These are phyloP conservation scores for Chaetops frenatus DNA, from an alignment of 2,113 vertebrate genomes.

Conservation along the genomic window DNA sequence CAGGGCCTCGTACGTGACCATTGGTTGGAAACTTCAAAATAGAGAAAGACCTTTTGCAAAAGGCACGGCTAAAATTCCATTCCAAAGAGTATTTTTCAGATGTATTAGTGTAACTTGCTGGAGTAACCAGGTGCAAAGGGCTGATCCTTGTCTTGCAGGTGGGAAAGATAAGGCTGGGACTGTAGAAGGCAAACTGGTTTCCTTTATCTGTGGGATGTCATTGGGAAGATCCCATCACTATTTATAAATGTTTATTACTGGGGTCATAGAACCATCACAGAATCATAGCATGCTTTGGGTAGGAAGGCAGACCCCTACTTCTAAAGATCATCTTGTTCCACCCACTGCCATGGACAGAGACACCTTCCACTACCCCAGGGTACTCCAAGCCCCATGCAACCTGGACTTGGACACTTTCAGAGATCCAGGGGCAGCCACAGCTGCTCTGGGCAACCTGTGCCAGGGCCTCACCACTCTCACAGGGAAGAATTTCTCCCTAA, in stretches of 20 bases:
- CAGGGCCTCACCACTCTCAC: background rate
- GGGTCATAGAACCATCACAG: background rate
- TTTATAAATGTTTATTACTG: background rate
- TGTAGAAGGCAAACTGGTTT: background rate
- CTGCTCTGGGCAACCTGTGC: background rate
- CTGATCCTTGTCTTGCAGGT: background rate
- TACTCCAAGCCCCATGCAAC: rapidly evolving
- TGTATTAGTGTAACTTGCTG: background rate
- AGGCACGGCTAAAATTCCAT: background rate
- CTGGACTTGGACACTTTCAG: background rate
- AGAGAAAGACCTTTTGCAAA: background rate
- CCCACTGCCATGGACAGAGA: background rate
- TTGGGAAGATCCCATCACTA: background rate
- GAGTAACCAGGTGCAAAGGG: background rate
- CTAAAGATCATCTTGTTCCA: background rate
- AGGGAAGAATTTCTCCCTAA: rapidly evolving
- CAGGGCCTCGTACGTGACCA: rapidly evolving
- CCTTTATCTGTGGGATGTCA: background rate
- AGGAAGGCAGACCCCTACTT: background rate
- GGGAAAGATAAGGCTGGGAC: background rate
- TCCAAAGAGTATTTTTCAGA: background rate
- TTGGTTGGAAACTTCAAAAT: background rate
- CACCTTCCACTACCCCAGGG: rapidly evolving
- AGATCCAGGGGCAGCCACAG: background rate
- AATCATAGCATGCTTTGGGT: background rate